Percentiles rank a stretch among this genome's conserved stretches.
Conservation (phyloP, 2,113 vertebrate genomes). For the Pachyramphus minor region DNA sequence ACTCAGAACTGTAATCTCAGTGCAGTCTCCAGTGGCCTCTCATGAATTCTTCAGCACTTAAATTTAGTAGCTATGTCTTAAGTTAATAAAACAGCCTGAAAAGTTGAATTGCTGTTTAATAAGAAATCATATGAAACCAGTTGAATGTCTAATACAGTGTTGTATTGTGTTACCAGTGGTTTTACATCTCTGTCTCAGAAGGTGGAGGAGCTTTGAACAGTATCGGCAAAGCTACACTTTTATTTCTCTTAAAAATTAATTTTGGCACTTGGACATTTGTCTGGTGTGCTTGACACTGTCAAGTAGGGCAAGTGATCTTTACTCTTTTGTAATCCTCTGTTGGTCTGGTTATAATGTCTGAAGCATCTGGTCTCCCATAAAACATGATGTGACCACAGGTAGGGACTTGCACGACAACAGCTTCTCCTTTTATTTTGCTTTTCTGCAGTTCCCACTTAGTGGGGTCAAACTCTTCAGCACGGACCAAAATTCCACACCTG, state of each 20-base stretch:
- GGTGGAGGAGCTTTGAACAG: not conserved
- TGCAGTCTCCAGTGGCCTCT: not conserved
- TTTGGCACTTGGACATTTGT: not conserved
- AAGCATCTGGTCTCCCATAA: not conserved
- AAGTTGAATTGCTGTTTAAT: not conserved
- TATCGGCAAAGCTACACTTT: not conserved
- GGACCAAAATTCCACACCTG: not conserved
- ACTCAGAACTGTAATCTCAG: not conserved
- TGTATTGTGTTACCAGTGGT: not conserved
- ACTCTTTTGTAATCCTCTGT: not conserved
- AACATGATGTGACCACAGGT: fast-evolving
- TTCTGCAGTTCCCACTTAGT: not conserved
- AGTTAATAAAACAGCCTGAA: not conserved
- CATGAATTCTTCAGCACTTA: not conserved
- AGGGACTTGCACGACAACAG: not conserved
- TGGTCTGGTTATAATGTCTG: not conserved
- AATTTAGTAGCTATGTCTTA: not conserved
- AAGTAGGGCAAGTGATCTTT: not conserved
- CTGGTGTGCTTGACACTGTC: not conserved
- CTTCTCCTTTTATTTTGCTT: not conserved
- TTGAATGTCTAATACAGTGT: not conserved
- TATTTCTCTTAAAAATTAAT: no score
- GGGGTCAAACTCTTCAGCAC: not conserved
- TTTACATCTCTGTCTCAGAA: not conserved
- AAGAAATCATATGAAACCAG: not conserved